Evolutionary conservation across 2,888 invertebrate species (phyloP), one percentile per base, ranked within the genome.

Genomic region (Leucoma salicis): DNA sequence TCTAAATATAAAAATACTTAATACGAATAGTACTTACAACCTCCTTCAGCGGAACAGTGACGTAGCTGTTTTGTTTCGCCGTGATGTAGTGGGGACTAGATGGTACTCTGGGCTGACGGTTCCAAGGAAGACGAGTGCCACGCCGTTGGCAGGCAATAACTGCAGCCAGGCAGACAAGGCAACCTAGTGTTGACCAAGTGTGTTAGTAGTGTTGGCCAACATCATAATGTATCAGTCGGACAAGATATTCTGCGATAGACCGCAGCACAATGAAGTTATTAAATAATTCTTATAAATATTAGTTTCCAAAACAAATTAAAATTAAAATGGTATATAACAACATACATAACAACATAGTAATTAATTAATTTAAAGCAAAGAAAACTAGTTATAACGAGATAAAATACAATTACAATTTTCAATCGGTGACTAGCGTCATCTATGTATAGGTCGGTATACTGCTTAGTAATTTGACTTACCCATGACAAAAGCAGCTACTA

Each of bases 41-140:
- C 77, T 96, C 95, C 72, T 94, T 95, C 46, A 95, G 84, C 0
- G 96, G 96, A 31, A 96, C 93, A 14, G 95, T 94, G 48, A 95
- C 95, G 77, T 96, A 96, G 53, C 95, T 94, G 74, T 96, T 96
- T 67, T 95, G 95, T 68, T 95, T 95, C 0, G 94, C 91, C 16
- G 94, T 93, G 59, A 95, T 95, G 70, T 96, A 96, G 71, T 95
- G 95, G 0, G 95, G 95, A 37, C 95, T 94, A 29, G 95, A 93
- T 0, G 95, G 94, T 2, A 95, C 92, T 25, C 92, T 89, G 18
- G 91, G 84, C 69, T 58, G 68, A 73, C 85, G 72, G 72, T 70
- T 55, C 91, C 92, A 70, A 63, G 89, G 67, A 82, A 91, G 46
- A 74, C 90, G 43, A 66, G 70, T 53, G 63, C 77, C 78, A 72